These are phyloP conservation scores for Aphidius ervi DNA, from an alignment of 1,140 invertebrate genomes.

Conservation along the genomic window DNA sequence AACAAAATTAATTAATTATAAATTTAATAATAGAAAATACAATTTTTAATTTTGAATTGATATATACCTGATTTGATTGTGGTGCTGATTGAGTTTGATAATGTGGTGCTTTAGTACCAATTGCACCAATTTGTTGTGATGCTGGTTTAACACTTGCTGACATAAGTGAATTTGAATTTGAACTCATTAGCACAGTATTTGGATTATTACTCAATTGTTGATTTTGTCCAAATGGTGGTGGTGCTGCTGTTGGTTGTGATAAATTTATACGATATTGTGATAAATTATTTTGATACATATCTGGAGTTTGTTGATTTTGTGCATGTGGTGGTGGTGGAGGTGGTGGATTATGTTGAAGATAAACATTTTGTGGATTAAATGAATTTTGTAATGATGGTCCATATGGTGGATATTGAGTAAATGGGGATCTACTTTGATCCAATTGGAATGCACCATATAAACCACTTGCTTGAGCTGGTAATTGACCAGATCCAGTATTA, in stretches of 20 bases:
- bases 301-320: constrained; percentile 60
- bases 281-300: constrained; percentile 75
- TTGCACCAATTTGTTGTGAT: constrained; percentile 75
- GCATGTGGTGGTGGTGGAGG: constrained; percentile 54
- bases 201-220: constrained; percentile 77
- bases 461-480: constrained; percentile 68
- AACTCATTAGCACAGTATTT: constrained; percentile 84
- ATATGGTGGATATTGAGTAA: constrained; percentile 62
- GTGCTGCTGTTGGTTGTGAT: constrained; percentile 53
- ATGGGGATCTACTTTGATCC: constrained; percentile 62
- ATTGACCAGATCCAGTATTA: constrained; percentile 71
- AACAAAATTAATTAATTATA: background rate
- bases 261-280: constrained; percentile 65
- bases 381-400: constrained; percentile 56
- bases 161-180: constrained; percentile 83
- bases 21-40: constrained; percentile 4
- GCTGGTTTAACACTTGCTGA: constrained; percentile 83
- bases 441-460: constrained; percentile 70
- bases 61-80: constrained; percentile 51
- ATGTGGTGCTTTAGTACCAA: constrained; percentile 63
- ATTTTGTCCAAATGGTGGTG: constrained; percentile 67
- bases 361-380: constrained; percentile 66
- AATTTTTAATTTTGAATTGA: background rate
- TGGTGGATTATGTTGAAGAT: constrained; percentile 62
- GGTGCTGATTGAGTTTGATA: constrained; percentile 51